These are phyloP conservation scores for Nowickia ferox DNA, from an alignment of 2,888 invertebrate genomes.

Conservation along the genomic window DNA sequence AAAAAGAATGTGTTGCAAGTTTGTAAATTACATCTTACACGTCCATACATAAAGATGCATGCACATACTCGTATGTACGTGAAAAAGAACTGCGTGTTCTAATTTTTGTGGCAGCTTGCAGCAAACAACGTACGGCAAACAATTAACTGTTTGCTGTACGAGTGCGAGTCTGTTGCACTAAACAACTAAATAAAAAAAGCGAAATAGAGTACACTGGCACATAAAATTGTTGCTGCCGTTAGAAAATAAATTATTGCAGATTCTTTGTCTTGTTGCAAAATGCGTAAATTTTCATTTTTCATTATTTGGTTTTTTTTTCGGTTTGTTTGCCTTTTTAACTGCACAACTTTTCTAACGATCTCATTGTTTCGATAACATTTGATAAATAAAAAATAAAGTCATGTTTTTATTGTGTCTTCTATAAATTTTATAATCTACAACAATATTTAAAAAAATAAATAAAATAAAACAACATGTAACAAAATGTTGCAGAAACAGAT, in stretches of 20 bases:
- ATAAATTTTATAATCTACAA: slow-evolving; percentile 53
- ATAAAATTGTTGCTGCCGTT: slow-evolving; percentile 53
- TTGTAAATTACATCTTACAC: slow-evolving; percentile 45
- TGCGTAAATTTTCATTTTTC: slow-evolving; percentile 68
- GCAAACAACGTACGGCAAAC: slow-evolving; percentile 31
- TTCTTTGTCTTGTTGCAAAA: slow-evolving; percentile 62
- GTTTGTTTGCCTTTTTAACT: not conserved
- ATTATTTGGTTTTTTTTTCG: not conserved
- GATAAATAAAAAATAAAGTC: slow-evolving; percentile 57
- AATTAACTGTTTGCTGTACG: slow-evolving; percentile 64
- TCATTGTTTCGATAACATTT: slow-evolving; percentile 70
- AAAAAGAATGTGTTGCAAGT: slow-evolving; percentile 23
- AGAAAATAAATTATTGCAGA: slow-evolving; percentile 71
- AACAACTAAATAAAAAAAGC: slow-evolving; percentile 42
- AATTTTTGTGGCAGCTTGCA: slow-evolving; percentile 57
- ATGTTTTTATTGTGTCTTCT: slow-evolving; percentile 56
- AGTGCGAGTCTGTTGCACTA: slow-evolving; percentile 29
- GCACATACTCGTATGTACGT: not conserved
- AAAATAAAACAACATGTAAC: slow-evolving; percentile 1
- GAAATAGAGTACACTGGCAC: slow-evolving; percentile 18
- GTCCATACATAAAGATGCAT: not conserved
- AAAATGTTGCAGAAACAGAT: slow-evolving; percentile 47
- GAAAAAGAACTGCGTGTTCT: slow-evolving; percentile 67
- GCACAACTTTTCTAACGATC: slow-evolving; percentile 62
- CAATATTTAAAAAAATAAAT: not conserved